Evolutionary conservation across 2,797 vertebrate species (phyloP).

Genomic region (Myripristis murdjan): DNA sequence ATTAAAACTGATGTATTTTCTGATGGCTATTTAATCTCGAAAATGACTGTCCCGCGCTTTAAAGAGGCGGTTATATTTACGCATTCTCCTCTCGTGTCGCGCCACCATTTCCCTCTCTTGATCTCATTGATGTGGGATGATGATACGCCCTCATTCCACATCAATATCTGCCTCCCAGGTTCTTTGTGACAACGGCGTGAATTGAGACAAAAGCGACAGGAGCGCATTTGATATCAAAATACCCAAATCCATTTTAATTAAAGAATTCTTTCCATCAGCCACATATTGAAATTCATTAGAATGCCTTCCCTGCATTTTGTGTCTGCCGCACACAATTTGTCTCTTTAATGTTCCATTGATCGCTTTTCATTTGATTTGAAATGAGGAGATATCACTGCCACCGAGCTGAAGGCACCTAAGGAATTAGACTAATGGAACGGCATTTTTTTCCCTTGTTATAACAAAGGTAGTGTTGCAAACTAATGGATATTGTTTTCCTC

Average conservation of each 20-base stretch:
- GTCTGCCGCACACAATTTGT: conserved; percentile 71
- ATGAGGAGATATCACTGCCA: conserved; percentile 71
- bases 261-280: conserved; percentile 59
- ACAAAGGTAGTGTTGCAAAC: conserved; percentile 76
- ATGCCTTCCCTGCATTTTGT: conserved; percentile 70
- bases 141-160: conserved; percentile 24
- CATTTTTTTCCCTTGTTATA: conserved; percentile 49
- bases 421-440: conserved; percentile 83
- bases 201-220: conserved; percentile 46
- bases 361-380: conserved; percentile 81
- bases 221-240: conserved; percentile 60
- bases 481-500: conserved; percentile 85
- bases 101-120: conserved; percentile 9
- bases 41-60: conserved; percentile 1
- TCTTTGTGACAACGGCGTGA: conserved; percentile 39
- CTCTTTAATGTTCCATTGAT: conserved; percentile 83
- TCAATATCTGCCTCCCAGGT: conserved; percentile 23
- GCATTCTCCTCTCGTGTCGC: not conserved
- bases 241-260: conserved; percentile 76
- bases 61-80: conserved; percentile 22
- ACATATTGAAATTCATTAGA: conserved; percentile 76
- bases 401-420: conserved; percentile 68
- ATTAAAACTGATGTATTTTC: conserved; percentile 23
- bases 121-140: conserved; percentile 19
- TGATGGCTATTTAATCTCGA: conserved; percentile 1